phyloP scores from a whole-genome alignment of 2,888 invertebrate species.

The Drosophila ezoana region DNA sequence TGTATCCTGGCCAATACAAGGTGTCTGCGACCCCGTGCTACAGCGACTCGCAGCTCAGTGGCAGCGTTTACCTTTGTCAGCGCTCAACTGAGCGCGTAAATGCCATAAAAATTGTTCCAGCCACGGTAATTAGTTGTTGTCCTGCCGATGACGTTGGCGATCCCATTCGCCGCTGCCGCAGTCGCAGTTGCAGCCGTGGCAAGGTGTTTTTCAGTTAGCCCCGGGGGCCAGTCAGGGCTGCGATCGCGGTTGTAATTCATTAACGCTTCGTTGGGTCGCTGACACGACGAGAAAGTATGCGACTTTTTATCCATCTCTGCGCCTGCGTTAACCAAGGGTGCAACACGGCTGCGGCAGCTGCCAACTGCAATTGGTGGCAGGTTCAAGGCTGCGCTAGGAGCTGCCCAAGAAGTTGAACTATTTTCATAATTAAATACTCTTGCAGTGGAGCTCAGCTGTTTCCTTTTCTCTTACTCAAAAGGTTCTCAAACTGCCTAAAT shows the following conservation, averaged over 20 bases:
- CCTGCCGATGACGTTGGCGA: constrained; percentile 63
- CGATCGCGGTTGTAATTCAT: constrained; percentile 80
- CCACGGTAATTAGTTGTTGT: constrained; percentile 81
- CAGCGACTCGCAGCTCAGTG: not conserved
- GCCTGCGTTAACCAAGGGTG: constrained; percentile 39
- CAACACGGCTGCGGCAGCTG: constrained; percentile 31
- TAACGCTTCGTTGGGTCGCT: constrained; percentile 75
- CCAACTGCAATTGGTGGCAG: constrained; percentile 43
- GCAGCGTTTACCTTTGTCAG: constrained; percentile 62
- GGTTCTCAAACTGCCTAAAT: too few relatives aligned
- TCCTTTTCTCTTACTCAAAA: too few relatives aligned
- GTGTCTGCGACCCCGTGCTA: constrained; percentile 36
- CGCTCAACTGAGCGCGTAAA: constrained; percentile 80
- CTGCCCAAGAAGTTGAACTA: constrained; percentile 1
- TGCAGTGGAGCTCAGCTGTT: too few relatives aligned
- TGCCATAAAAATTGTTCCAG: constrained; percentile 81
- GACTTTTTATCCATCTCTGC: constrained; percentile 40
- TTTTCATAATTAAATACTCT: not conserved
- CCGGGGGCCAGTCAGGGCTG: constrained; percentile 40
- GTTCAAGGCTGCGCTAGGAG: constrained; percentile 48
- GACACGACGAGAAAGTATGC: constrained; percentile 75
- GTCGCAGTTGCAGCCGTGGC: not conserved
- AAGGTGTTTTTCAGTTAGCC: constrained; percentile 36
- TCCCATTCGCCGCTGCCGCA: constrained; percentile 24
- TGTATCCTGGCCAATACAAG: constrained; percentile 27